Evolutionary conservation across 2,888 invertebrate species (phyloP).

Genomic region (Melanophora roralis): DNA sequence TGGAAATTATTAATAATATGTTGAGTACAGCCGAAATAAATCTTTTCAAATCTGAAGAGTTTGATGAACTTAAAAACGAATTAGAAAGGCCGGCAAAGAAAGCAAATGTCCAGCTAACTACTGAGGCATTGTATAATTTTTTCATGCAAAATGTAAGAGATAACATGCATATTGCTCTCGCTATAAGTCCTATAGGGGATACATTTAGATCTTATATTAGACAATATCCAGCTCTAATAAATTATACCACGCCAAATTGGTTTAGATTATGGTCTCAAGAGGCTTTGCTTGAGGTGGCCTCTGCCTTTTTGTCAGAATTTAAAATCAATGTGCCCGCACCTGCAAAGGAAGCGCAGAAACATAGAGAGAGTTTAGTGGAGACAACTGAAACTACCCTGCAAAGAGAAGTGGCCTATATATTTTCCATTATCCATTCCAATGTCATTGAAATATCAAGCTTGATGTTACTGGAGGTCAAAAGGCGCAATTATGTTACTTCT

Average conservation of each 20-base stretch:
- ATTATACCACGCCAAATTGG: constrained; percentile 93
- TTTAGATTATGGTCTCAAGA: constrained; percentile 93
- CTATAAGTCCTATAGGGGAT: constrained; percentile 93
- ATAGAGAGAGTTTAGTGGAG: constrained; percentile 66
- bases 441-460: constrained; percentile 84
- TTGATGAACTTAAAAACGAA: constrained; percentile 82
- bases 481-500: constrained; percentile 92
- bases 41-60: constrained; percentile 91
- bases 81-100: constrained; percentile 71
- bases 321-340: constrained; percentile 85
- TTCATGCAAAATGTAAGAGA: constrained; percentile 86
- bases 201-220: constrained; percentile 87
- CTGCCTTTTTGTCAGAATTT: constrained; percentile 86
- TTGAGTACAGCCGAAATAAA: constrained; percentile 93
- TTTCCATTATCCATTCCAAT: constrained; percentile 89
- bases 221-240: constrained; percentile 92
- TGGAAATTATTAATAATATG: constrained; percentile 93
- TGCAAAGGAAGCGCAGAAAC: constrained; percentile 77
- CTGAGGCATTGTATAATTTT: constrained; percentile 85
- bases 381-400: constrained; percentile 81
- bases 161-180: constrained; percentile 88
- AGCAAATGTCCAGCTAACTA: constrained; percentile 79
- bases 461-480: constrained; percentile 87
- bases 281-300: constrained; percentile 92
- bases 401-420: constrained; percentile 84